Percentiles rank a stretch among this genome's conserved stretches.
phyloP scores from a whole-genome alignment of 53 echinoderm and acorn worm genomes.

The Pentamera pediparva region DNA sequence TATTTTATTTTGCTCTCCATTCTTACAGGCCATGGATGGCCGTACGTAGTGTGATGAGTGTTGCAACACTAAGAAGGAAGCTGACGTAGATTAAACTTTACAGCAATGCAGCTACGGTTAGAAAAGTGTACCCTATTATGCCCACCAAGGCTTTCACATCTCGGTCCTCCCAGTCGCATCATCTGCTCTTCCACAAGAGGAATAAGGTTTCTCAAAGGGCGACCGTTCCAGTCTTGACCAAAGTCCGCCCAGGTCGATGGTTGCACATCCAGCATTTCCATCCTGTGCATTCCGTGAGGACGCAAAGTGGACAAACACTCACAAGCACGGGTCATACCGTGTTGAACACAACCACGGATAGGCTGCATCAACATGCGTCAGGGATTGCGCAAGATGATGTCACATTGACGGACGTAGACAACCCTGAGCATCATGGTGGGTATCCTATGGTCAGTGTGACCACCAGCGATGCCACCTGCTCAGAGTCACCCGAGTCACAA shows the following conservation, averaged over 20 bases:
- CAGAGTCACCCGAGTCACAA: no score
- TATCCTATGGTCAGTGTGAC: not conserved
- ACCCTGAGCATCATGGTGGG: no score
- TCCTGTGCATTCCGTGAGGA: slow-evolving; percentile 1
- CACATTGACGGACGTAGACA: no score
- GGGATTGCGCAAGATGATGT: not conserved
- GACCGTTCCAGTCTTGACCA: slow-evolving; percentile 24
- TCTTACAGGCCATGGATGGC: no score
- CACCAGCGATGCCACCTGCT: not conserved
- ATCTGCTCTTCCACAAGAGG: not conserved
- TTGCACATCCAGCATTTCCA: slow-evolving; percentile 53
- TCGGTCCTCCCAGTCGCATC: not conserved
- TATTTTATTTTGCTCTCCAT: no score
- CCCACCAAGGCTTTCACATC: slow-evolving; percentile 22
- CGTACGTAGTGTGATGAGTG: no score
- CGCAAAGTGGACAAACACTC: not conserved
- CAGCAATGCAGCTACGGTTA: no score
- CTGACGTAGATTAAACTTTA: no score
- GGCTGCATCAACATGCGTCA: not conserved
- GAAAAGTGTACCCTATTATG: no score
- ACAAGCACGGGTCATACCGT: not conserved
- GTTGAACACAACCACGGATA: not conserved
- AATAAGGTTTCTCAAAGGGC: slow-evolving; percentile 23
- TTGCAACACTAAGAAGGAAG: no score
- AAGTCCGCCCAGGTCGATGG: slow-evolving; percentile 72